Base-by-base conservation (phyloP, 2,113 vertebrate genomes). In the Python bivittatus region DNA sequence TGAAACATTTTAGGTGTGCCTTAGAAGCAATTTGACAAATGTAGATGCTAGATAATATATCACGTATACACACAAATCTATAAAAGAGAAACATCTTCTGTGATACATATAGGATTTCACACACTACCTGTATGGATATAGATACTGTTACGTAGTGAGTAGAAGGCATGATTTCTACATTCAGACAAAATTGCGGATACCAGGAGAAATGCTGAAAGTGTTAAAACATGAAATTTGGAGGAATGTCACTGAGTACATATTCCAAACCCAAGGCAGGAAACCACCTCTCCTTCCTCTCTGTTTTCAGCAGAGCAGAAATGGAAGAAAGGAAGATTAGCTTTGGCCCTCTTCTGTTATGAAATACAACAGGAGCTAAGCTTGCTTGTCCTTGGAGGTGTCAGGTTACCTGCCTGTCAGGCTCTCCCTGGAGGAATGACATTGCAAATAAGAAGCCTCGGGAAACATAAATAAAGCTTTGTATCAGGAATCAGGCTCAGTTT, bases 171-270 rank as follows among this genome's bases (percentile, higher is more conserved):
- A 93, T 92, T 96, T 95, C 44, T 86, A 86, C 56, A 61, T 95
- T 96, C 92, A 90, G 48, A 85, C 89, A 87, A 95, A 92, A 92
- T 85, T 25, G 94, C 96, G 95, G 92, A 72, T 96, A 91, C 95
- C 92, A 95, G 79, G n/a, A 93, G 25, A 84, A 92, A 91, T 87
- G 38, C 94, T 85, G 91, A 93, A 97, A 96, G 94, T 93, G 91
- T 93, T 92, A 88, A 60, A 85, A 92, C 91, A 38, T 58, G 90
- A 91, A 93, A 95, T 57, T 93, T 93, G 95, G 91, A 94, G 52
- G 88, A 94, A 92, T 92, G 61, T 92, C 94, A 42, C 91, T 44
- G 91, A 95, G 91, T n/a, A 61, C 42, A 42, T 91, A 92, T 92
- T 95, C 95, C 92, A n/a, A 95, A 94, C 56, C 93, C 13, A 61